Conservation (phyloP, 2,888 invertebrate species). For the Phragmatobia fuliginosa region DNA sequence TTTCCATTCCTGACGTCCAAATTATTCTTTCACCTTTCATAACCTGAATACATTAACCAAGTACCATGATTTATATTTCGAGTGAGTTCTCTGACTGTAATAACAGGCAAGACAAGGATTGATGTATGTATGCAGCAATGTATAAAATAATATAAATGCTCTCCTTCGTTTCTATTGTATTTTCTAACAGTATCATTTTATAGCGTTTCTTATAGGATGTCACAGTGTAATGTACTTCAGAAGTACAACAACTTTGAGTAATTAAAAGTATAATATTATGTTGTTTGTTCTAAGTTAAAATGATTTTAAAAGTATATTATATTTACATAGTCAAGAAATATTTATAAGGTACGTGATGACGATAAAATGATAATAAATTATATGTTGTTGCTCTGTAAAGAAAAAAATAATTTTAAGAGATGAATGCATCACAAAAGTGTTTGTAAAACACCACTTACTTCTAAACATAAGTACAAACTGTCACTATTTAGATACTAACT, state of each 20-base stretch:
- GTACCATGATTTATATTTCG: conserved; percentile 42
- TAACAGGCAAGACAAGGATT: conserved; percentile 43
- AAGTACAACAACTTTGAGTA: background rate
- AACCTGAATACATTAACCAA: conserved; percentile 40
- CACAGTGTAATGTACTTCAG: background rate
- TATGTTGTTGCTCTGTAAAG: no score
- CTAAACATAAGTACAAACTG: no score
- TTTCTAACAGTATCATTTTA: conserved; percentile 11
- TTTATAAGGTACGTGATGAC: no score
- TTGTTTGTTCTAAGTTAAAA: no score
- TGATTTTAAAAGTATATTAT: no score
- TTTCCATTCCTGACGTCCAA: conserved; percentile 21
- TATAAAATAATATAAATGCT: conserved; percentile 30
- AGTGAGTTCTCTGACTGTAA: conserved; percentile 37
- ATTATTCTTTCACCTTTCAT: conserved; percentile 46
- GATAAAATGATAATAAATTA: no score
- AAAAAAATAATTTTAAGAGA: no score
- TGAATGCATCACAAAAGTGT: no score
- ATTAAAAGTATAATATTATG: no score
- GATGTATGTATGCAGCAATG: conserved; percentile 30
- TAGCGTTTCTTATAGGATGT: conserved; percentile 2
- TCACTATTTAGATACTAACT: no score
- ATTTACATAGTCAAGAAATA: no score
- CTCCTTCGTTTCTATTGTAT: conserved; percentile 25
- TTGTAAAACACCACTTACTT: no score